phyloP scores from a whole-genome alignment of 1,140 invertebrate species.

The Drosophila carrolli region DNA sequence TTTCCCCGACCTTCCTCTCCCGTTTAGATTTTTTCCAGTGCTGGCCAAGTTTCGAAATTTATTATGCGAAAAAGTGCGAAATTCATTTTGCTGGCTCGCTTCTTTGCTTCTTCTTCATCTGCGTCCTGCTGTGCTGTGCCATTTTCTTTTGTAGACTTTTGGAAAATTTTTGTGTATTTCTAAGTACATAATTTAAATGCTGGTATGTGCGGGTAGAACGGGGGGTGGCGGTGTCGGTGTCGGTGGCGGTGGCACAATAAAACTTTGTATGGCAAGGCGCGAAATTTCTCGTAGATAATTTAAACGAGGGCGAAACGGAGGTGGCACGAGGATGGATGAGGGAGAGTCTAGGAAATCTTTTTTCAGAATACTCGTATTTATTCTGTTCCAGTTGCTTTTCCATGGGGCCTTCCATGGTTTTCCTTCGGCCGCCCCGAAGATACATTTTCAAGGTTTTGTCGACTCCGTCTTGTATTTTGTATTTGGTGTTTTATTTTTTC shows the following conservation, averaged over 20 bases:
- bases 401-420: conserved; percentile 30
- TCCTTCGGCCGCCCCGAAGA: conserved; percentile 44
- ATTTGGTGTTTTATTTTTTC: conserved; percentile 41
- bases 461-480: conserved; percentile 17
- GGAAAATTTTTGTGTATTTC: conserved; percentile 80
- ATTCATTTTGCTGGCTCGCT: conserved; percentile 80
- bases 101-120: conserved; percentile 36
- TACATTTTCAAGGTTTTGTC: conserved; percentile 76
- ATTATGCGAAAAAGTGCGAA: conserved; percentile 85
- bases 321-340: background rate
- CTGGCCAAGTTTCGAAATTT: conserved; percentile 82
- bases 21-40: conserved; percentile 49
- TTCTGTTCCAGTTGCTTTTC: conserved; percentile 55
- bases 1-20: conserved; percentile 23
- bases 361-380: conserved; percentile 30
- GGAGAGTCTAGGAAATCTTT: conserved; percentile 45
- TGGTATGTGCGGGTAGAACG: conserved; percentile 41
- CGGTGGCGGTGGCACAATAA: conserved; percentile 63
- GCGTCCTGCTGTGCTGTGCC: conserved; percentile 68
- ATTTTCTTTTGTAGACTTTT: conserved; percentile 81
- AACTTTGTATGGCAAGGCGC: conserved; percentile 76
- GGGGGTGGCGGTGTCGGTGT: background rate
- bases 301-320: conserved; percentile 52
- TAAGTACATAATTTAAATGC: conserved; percentile 84
- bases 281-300: conserved; percentile 79